Percentiles rank a stretch among this genome's conserved stretches.
Evolutionary conservation across 1,140 invertebrate genomes (phyloP).

Genomic region (Drosophila asahinai): DNA sequence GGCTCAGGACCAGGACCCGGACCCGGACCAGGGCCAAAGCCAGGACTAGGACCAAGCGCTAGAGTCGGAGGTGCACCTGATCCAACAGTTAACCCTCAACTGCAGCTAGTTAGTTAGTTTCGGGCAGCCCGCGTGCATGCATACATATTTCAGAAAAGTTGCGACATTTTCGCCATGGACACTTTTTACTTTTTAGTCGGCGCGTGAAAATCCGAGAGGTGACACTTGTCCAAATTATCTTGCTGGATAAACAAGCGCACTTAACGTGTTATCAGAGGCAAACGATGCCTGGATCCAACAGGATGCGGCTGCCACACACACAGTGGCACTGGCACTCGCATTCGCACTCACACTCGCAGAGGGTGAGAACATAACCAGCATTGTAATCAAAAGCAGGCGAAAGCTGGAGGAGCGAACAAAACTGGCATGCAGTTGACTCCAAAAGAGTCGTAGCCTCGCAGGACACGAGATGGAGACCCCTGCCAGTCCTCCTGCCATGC

Average conservation of each 20-base stretch:
- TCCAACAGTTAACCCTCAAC: constrained; percentile 49
- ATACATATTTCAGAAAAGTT: constrained; percentile 49
- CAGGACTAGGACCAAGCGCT: constrained; percentile 4
- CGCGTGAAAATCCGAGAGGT: constrained; percentile 82
- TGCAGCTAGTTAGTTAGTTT: constrained; percentile 48
- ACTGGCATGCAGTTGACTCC: constrained; percentile 77
- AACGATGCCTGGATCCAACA: constrained; percentile 57
- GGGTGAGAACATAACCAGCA: constrained; percentile 62
- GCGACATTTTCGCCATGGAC: constrained; percentile 43
- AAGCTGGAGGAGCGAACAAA: constrained; percentile 68
- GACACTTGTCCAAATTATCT: constrained; percentile 83
- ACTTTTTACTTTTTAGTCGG: constrained; percentile 53
- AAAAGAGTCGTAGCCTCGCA: constrained; percentile 58
- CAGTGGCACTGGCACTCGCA: constrained; percentile 5
- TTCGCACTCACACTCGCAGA: constrained; percentile 12
- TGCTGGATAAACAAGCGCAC: constrained; percentile 80
- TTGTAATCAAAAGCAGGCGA: constrained; percentile 81
- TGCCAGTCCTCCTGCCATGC: constrained; percentile 40
- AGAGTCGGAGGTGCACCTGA: constrained; percentile 36
- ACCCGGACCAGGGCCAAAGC: neutral
- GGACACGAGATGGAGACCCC: constrained; percentile 29
- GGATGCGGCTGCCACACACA: constrained; percentile 22
- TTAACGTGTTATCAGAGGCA: constrained; percentile 80
- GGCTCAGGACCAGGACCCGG: neutral
- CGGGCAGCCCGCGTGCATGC: constrained; percentile 25